Base-by-base conservation (phyloP, 2,797 vertebrate species). In the Rhabdophis nuchalis region DNA sequence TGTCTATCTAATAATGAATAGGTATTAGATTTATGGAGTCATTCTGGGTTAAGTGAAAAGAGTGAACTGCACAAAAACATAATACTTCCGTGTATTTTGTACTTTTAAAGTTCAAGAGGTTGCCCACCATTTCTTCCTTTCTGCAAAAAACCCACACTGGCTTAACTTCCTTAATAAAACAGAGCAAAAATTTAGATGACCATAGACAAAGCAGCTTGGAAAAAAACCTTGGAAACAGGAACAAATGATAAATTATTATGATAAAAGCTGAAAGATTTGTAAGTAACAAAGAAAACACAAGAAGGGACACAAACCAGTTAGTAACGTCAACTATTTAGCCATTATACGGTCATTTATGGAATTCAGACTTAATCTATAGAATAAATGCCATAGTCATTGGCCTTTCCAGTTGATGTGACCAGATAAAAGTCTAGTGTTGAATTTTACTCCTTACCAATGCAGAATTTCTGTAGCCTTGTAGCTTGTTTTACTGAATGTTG, bases 161-260 rank as follows among this genome's bases (percentile, higher is more conserved):
- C 95, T 97, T 97, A 98, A 98, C 98, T 99, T 99, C 98, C 98
- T 98, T 97, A 97, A 97, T 96, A 98, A 98, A 98, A 98, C 97
- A 98, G 97, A 97, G 98, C 97, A 97, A 94, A 97, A 98, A 97
- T 96, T 97, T 97, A 98, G 96, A 97, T 97, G 97, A 97, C 95
- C 94, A 93, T 32, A 97, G 96, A 98, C 98, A 98, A 98, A 97
- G 96, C 93, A 94, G 97, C 98, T 98, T 97, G 98, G 97, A 90
- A 98, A 98, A 90, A 77, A 64, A 97, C 97, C 97, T 97, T 98
- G 98, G 97, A 98, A 98, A 98, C 98, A 98, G 98, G 98, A 99
- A 99, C 64, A 98, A 98, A 98, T 98, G 98, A 98, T 97, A 97
- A 98, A 98, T 93, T 16, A 90, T 97, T 96, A 97, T 96, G 96